Evolutionary conservation across 2,113 vertebrate genomes (phyloP).

Genomic region (Microcebus tavaratra): DNA sequence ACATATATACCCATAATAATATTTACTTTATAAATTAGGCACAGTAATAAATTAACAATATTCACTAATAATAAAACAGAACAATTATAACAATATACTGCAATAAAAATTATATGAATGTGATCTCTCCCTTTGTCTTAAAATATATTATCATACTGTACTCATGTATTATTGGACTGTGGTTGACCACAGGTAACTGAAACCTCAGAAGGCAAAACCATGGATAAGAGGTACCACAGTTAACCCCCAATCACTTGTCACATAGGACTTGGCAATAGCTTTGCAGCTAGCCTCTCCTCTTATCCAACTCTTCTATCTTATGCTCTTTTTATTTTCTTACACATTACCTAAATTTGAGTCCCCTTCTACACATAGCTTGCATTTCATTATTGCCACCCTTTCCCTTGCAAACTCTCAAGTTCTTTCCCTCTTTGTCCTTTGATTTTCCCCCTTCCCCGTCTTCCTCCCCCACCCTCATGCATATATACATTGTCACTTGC

Average conservation of each 20-base stretch:
- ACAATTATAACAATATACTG: neutral
- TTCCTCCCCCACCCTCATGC: neutral
- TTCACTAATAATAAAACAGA: neutral
- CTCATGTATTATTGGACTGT: neutral
- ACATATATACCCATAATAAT: neutral
- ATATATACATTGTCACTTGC: neutral
- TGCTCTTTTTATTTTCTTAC: neutral
- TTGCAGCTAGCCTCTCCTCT: neutral
- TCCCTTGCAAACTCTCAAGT: neutral
- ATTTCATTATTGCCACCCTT: neutral
- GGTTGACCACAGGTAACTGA: neutral
- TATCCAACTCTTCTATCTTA: neutral
- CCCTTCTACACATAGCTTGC: accelerated
- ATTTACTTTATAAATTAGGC: neutral
- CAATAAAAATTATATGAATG: neutral
- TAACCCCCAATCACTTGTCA: neutral
- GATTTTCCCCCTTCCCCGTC: too few relatives aligned
- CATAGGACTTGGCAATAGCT: too few relatives aligned
- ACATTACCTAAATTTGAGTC: neutral
- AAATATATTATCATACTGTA: neutral
- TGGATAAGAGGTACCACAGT: neutral
- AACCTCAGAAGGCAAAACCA: neutral
- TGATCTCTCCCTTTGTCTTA: neutral
- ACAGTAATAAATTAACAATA: neutral
- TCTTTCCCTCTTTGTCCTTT: neutral